Evolutionary conservation across 23 tunicate species (phyloP).

Genomic region (Corella eumyota): DNA sequence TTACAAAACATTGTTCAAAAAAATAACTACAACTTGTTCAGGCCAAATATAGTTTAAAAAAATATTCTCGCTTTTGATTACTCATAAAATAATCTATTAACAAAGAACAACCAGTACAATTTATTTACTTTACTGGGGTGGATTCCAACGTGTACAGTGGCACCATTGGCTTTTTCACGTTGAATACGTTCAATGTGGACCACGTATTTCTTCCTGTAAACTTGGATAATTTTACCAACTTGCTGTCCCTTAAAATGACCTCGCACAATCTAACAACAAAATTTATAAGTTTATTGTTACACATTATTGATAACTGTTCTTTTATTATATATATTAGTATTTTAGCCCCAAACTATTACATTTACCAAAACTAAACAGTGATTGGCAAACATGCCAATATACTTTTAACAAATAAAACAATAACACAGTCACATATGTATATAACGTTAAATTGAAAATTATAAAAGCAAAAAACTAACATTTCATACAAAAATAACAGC

Average conservation of each 20-base stretch:
- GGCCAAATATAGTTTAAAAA: neutral
- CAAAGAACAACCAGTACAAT: neutral
- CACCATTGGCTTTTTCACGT: constrained; percentile 97
- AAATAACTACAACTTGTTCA: neutral
- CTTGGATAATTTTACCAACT: constrained; percentile 84
- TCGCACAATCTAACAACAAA: constrained; percentile 55
- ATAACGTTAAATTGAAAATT: no score
- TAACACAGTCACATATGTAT: no score
- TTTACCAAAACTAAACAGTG: no score
- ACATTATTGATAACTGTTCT: no score
- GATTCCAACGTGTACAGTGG: constrained; percentile 96
- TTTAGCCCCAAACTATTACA: no score
- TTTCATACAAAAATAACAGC: no score
- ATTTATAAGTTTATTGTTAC: no score
- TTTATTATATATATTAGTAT: no score
- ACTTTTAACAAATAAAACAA: no score
- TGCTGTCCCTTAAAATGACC: constrained; percentile 96
- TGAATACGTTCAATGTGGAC: constrained; percentile 91
- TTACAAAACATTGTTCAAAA: no score
- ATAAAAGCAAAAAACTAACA: no score
- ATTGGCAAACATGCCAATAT: neutral
- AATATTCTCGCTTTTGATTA: neutral
- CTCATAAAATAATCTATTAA: neutral
- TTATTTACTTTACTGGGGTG: constrained; percentile 80
- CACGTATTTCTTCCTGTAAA: constrained; percentile 87